A percentile compares a stretch with the other conserved stretches of the same genome.
Conservation (phyloP, 2,888 invertebrate species). For the Rhamphomyia laevipes region DNA sequence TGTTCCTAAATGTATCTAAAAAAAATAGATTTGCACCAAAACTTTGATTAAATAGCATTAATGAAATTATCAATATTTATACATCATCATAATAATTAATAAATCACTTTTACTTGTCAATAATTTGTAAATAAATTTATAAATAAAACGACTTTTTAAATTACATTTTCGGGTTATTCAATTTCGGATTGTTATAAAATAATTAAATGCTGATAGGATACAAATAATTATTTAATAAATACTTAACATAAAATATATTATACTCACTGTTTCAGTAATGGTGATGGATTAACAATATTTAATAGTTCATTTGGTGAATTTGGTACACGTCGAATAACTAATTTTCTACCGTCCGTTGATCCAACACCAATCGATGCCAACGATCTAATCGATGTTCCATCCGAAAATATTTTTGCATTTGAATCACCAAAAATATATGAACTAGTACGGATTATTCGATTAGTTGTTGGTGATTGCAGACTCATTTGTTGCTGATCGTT, state of each 20-base stretch:
- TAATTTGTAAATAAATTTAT: no score
- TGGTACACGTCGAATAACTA: constrained; percentile 73
- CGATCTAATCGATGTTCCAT: constrained; percentile 64
- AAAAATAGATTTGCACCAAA: no score
- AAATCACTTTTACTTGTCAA: no score
- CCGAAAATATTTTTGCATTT: constrained; percentile 39
- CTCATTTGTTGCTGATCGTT: constrained; percentile 14
- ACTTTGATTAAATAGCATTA: no score
- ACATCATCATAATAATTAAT: no score
- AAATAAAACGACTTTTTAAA: no score
- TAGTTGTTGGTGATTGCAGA: constrained; percentile 26
- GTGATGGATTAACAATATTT: constrained; percentile 70
- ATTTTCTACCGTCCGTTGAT: constrained; percentile 74
- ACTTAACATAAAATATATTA: background rate
- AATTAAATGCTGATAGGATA: no score
- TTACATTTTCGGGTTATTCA: no score
- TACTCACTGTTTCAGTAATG: constrained; percentile 55
- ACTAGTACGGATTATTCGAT: constrained; percentile 32
- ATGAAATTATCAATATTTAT: no score
- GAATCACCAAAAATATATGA: constrained; percentile 46
- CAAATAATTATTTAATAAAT: no score
- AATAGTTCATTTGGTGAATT: constrained; percentile 76
- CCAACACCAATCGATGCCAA: constrained; percentile 80
- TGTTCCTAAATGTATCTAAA: no score
- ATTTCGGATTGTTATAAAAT: no score